Percentiles rank a stretch among this genome's conserved stretches.
Evolutionary conservation across 2,888 invertebrate genomes (phyloP).

Genomic region (Drosophila recens): DNA sequence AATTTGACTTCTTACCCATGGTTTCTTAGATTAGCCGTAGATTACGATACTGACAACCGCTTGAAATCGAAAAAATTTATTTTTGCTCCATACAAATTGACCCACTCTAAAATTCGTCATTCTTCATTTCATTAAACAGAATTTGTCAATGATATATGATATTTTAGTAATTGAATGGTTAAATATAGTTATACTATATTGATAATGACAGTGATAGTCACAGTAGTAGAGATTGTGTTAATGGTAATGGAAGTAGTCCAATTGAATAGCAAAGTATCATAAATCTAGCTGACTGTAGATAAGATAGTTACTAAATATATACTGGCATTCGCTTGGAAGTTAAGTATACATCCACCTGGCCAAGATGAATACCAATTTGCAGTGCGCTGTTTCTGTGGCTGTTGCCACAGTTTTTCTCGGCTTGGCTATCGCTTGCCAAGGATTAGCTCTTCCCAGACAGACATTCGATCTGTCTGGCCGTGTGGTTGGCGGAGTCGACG

Average conservation of each 20-base stretch:
- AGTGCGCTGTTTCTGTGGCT: not conserved
- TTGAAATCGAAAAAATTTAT: no score
- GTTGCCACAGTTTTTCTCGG: not conserved
- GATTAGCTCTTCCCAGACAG: not conserved
- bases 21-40: no score
- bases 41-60: no score
- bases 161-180: not conserved
- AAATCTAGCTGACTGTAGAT: not conserved
- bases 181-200: not conserved
- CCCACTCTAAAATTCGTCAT: no score
- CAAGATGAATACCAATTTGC: not conserved
- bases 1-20: no score
- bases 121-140: not conserved
- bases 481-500: conserved; percentile 67
- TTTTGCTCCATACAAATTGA: no score
- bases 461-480: conserved; percentile 29
- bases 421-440: conserved; percentile 10
- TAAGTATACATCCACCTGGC: not conserved
- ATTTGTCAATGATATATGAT: not conserved
- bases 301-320: not conserved
- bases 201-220: not conserved
- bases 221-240: not conserved
- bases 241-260: not conserved
- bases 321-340: not conserved
- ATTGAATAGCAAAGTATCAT: not conserved